These are phyloP conservation scores for Stegodyphus mimosarum DNA, from an alignment of 1,140 invertebrate genomes.

Conservation along the genomic window DNA sequence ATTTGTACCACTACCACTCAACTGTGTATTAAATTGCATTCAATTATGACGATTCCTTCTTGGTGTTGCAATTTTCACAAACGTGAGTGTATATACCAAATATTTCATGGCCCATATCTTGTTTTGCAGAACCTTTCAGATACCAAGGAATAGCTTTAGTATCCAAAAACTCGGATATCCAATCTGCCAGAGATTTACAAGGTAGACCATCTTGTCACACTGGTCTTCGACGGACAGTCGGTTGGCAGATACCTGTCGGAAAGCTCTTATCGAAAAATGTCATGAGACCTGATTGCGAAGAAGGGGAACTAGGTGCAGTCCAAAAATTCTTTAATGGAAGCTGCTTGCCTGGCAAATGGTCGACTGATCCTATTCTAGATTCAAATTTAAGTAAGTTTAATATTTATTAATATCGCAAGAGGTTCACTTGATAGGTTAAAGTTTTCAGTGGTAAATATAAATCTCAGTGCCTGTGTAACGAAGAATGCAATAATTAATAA, in stretches of 20 bases:
- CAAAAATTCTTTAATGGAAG: slow-evolving; percentile 82
- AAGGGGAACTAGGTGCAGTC: slow-evolving; percentile 74
- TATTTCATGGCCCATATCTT: background rate
- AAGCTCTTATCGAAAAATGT: slow-evolving; percentile 77
- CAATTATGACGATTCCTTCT: too few relatives aligned
- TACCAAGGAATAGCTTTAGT: slow-evolving; percentile 83
- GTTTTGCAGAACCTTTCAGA: slow-evolving; percentile 74
- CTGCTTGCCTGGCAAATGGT: slow-evolving; percentile 84
- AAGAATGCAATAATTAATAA: too few relatives aligned
- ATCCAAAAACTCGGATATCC: slow-evolving; percentile 75
- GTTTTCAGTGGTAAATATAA: too few relatives aligned
- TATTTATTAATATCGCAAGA: too few relatives aligned
- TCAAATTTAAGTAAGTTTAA: slow-evolving; percentile 75
- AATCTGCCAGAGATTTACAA: slow-evolving; percentile 74
- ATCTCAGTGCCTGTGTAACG: too few relatives aligned
- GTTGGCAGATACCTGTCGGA: slow-evolving; percentile 75
- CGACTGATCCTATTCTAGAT: slow-evolving; percentile 77
- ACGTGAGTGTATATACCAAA: too few relatives aligned
- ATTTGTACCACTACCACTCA: too few relatives aligned
- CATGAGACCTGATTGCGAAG: slow-evolving; percentile 76
- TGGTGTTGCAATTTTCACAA: too few relatives aligned
- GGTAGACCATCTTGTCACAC: slow-evolving; percentile 84
- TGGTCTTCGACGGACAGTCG: slow-evolving; percentile 81
- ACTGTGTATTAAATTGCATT: too few relatives aligned
- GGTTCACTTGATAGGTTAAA: too few relatives aligned